Conservation (phyloP, 2,888 invertebrate genomes). For the Pristionchus exspectatus region DNA sequence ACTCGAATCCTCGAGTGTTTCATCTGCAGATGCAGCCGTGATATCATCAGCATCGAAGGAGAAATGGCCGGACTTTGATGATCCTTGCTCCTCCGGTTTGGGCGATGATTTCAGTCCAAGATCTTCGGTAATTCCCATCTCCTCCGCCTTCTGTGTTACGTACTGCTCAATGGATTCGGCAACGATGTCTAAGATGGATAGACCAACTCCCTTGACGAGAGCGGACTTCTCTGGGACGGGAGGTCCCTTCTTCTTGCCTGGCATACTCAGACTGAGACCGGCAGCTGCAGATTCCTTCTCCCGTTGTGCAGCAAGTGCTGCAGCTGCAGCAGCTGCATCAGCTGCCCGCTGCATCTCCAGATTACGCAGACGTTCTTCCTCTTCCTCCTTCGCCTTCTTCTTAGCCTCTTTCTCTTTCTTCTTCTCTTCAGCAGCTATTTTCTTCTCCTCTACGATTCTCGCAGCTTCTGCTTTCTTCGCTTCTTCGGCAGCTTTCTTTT, state of each 20-base stretch:
- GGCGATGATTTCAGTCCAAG: constrained; percentile 12
- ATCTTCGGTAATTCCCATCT: constrained; percentile 26
- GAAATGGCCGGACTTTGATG: constrained; percentile 11
- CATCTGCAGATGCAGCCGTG: background rate
- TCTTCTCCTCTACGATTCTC: constrained; percentile 51
- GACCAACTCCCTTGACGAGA: background rate
- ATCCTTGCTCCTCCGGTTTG: background rate
- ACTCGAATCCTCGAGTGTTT: background rate
- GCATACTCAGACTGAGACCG: background rate
- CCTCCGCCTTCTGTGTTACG: constrained; percentile 46
- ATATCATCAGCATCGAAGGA: constrained; percentile 40
- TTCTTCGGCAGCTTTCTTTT: constrained; percentile 1
- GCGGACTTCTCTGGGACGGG: background rate
- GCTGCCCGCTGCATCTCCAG: background rate
- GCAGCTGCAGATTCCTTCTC: constrained; percentile 21
- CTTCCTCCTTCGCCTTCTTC: constrained; percentile 15
- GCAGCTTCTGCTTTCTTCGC: constrained; percentile 32
- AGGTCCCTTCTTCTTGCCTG: background rate
- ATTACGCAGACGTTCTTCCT: background rate
- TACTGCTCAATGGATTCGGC: constrained; percentile 26
- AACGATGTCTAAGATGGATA: constrained; percentile 29
- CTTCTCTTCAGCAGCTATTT: constrained; percentile 45
- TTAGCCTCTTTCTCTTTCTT: constrained; percentile 1
- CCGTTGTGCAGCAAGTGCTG: constrained; percentile 7
- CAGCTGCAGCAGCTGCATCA: constrained; percentile 15